Evolutionary conservation across 2,888 invertebrate species (phyloP).

Genomic region (Xanthorhoe spadicearia): DNA sequence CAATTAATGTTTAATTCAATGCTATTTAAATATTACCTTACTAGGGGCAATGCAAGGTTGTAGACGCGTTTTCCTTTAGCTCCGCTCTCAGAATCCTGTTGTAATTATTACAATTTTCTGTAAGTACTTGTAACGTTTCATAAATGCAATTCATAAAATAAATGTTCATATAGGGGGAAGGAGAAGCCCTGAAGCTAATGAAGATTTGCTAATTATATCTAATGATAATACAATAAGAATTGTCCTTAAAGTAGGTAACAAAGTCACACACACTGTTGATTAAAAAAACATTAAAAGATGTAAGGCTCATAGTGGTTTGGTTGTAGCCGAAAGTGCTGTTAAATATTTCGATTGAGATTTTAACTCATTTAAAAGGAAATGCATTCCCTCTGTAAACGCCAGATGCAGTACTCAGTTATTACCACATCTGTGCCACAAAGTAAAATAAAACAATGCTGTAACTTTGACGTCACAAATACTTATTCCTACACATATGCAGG

Average conservation of each 20-base stretch:
- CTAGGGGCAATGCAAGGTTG: background rate
- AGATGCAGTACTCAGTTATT: conserved; percentile 42
- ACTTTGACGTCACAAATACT: conserved; percentile 60
- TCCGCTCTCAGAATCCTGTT: background rate
- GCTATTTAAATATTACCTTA: conserved; percentile 14
- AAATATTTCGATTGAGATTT: conserved; percentile 1
- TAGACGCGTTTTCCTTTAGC: background rate
- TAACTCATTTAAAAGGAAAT: conserved; percentile 36
- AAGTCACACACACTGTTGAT: no score
- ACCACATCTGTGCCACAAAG: conserved; percentile 58
- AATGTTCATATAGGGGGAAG: no score
- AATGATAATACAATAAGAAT: background rate
- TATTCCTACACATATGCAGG: conserved; percentile 61
- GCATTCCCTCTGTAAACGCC: conserved; percentile 39
- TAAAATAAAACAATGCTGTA: conserved; percentile 61
- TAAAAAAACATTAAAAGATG: background rate
- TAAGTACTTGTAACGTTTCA: background rate
- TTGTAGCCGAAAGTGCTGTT: background rate
- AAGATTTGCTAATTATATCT: no score
- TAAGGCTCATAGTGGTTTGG: background rate
- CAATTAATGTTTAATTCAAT: conserved; percentile 36
- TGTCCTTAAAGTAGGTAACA: background rate
- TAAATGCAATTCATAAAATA: background rate
- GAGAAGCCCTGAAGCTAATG: no score
- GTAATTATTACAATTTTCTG: background rate